phyloP scores from a whole-genome alignment of 1,140 invertebrate species.

The Nebria ingens region DNA sequence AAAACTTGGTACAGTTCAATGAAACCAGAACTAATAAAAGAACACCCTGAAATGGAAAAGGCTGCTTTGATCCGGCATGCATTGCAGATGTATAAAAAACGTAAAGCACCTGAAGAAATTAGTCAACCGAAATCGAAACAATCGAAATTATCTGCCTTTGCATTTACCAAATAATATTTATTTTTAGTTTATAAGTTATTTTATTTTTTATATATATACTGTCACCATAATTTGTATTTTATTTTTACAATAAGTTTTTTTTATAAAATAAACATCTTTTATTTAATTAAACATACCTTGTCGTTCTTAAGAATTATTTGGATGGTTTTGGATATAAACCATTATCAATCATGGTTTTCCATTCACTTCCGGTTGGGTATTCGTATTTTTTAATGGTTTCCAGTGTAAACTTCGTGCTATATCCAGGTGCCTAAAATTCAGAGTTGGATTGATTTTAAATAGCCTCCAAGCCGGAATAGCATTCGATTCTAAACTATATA shows the following conservation, averaged over 20 bases:
- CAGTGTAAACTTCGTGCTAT: conserved; percentile 65
- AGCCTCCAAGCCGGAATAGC: neutral
- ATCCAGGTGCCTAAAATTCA: conserved; percentile 52
- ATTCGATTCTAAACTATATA: neutral
- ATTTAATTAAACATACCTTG: too few species aligned
- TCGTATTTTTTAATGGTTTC: conserved; percentile 53
- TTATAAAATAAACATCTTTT: neutral
- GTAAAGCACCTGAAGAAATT: neutral
- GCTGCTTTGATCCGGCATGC: conserved; percentile 42
- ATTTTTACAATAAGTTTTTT: neutral
- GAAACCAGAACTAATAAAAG: conserved; percentile 40
- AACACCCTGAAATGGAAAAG: conserved; percentile 42
- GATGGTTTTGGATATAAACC: conserved; percentile 30
- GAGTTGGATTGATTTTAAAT: conserved; percentile 1
- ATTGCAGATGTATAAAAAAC: conserved; percentile 39
- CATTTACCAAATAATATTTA: neutral
- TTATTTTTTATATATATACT: neutral
- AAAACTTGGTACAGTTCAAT: conserved; percentile 48
- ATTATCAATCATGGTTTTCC: conserved; percentile 51
- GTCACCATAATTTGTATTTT: neutral
- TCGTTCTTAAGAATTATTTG: too few species aligned
- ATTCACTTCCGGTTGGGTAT: conserved; percentile 65
- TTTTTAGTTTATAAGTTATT: neutral
- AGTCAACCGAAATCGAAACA: neutral
- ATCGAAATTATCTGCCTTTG: neutral